A percentile compares a stretch with the other conserved stretches of the same genome.
phyloP scores from a whole-genome alignment of 2,113 vertebrate species.

The Electrona antarctica region DNA sequence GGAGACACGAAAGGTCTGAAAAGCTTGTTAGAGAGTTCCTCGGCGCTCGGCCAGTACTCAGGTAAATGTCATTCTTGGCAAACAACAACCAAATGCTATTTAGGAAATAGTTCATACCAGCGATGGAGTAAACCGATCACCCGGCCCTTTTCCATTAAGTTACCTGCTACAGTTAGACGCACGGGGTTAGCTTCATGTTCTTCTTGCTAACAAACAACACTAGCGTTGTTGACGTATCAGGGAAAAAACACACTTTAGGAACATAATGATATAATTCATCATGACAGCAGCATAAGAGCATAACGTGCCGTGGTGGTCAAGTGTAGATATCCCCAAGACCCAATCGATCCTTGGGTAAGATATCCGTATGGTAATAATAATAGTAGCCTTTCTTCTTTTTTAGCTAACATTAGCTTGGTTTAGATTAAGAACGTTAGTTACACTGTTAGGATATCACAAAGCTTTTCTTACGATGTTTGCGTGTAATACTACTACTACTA shows the following conservation, averaged over 20 bases:
- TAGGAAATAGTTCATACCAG: not conserved
- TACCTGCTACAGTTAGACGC: not conserved
- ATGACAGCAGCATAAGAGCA: no score
- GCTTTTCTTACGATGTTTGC: no score
- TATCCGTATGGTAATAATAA: no score
- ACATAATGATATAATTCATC: no score
- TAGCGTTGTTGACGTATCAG: no score
- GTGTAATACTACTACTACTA: no score
- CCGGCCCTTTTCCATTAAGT: constrained; percentile 4
- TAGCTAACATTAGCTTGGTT: not conserved
- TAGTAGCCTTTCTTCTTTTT: not conserved
- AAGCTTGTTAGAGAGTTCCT: constrained; percentile 81
- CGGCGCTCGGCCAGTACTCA: constrained; percentile 77
- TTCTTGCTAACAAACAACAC: not conserved
- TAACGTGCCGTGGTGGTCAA: no score
- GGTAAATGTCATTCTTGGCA: constrained; percentile 71
- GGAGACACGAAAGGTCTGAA: constrained; percentile 74
- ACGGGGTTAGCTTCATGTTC: constrained; percentile 10
- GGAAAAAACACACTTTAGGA: no score
- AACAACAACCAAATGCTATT: constrained; percentile 18
- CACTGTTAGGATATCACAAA: no score
- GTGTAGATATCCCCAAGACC: no score
- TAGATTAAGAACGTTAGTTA: not conserved
- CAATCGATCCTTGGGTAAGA: not conserved
- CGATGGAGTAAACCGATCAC: constrained; percentile 28